A percentile compares a stretch with the other conserved stretches of the same genome.
Conservation (phyloP, 1,140 invertebrate species). For the Sarcophaga peregrina region DNA sequence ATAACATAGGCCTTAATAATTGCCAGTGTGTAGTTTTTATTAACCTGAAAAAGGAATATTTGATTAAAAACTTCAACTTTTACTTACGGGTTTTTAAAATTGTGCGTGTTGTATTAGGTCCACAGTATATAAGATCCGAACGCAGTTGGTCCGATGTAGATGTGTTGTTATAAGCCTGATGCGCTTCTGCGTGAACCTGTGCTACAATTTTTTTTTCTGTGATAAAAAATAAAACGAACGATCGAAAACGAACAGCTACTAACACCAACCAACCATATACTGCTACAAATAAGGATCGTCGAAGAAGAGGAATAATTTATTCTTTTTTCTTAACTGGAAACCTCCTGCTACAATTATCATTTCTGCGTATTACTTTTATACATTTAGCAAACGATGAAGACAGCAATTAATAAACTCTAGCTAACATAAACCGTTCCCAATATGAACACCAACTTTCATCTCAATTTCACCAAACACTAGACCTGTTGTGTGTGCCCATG, state of each 20-base stretch:
- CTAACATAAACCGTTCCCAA: constrained; percentile 10
- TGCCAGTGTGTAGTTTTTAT: no score
- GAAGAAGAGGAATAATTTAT: neutral
- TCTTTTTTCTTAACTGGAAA: constrained; percentile 20
- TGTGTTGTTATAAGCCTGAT: no score
- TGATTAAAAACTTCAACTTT: neutral
- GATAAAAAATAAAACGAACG: constrained; percentile 22
- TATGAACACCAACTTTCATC: neutral
- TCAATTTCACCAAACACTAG: neutral
- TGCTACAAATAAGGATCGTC: neutral
- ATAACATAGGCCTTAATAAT: no score
- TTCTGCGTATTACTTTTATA: neutral
- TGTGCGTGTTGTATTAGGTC: no score
- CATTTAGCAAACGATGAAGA: neutral
- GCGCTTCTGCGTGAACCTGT: neutral
- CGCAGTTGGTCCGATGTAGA: no score
- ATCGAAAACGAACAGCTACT: constrained; percentile 16
- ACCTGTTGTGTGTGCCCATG: neutral
- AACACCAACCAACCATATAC: constrained; percentile 16
- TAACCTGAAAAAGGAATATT: neutral
- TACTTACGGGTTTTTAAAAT: neutral
- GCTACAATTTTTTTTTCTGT: neutral
- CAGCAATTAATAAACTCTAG: constrained; percentile 19
- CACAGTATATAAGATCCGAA: no score
- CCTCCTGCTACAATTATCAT: neutral